These are phyloP conservation scores for Grantiella picta DNA, from an alignment of 2,113 vertebrate genomes.

Conservation along the genomic window DNA sequence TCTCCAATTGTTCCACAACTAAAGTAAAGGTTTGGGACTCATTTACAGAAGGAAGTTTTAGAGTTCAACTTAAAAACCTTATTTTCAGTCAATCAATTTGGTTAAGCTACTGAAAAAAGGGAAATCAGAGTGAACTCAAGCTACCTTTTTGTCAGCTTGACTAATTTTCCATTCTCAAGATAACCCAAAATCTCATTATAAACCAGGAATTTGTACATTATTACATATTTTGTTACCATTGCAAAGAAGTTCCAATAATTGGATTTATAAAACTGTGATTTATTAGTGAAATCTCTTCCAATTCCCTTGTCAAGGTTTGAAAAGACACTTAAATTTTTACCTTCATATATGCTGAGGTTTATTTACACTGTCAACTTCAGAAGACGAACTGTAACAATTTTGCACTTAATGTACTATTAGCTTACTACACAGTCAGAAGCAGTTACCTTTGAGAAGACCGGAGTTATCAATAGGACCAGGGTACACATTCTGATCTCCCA, in stretches of 20 bases:
- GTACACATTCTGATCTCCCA: conserved; percentile 97
- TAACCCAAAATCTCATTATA: not conserved
- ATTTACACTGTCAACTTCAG: not conserved
- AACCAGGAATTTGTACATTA: not conserved
- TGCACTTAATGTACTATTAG: not conserved
- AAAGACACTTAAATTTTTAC: not conserved
- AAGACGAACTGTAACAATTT: not conserved
- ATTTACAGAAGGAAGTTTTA: not conserved
- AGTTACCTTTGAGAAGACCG: conserved; percentile 94
- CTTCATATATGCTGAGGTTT: not conserved
- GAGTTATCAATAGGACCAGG: conserved; percentile 97
- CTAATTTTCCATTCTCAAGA: not conserved
- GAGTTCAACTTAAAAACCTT: not conserved
- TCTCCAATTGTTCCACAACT: not conserved
- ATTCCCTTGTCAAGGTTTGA: not conserved
- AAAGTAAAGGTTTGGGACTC: not conserved
- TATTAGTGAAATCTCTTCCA: not conserved
- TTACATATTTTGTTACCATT: not conserved
- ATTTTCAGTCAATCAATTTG: not conserved
- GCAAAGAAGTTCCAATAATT: not conserved
- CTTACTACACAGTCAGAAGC: not conserved
- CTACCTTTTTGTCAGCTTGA: not conserved
- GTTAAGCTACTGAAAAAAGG: not conserved
- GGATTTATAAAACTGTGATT: not conserved
- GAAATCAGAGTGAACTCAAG: not conserved